Base-by-base conservation (phyloP, 2,797 vertebrate genomes). In the Buphagus erythrorhynchus region DNA sequence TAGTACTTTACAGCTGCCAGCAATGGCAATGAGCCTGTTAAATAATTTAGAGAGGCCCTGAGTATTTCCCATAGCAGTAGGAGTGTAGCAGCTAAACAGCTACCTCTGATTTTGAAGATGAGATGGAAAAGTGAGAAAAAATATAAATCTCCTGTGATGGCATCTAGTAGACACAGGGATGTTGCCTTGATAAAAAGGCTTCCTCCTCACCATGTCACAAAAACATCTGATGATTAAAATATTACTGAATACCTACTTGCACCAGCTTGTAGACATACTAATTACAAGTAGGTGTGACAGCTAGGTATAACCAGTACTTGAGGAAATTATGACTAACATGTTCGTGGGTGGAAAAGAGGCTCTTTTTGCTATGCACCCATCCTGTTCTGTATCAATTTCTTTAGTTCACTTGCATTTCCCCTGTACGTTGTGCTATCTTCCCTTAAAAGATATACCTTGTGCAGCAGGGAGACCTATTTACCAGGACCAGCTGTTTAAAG, bases 291-390 rank as follows among this genome's bases (percentile, higher is more conserved):
- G 71, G 33, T 86, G 36, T 73, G 63, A 66, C 52, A 91, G 77
- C n/a, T 63, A 87, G 59, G 57, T 92, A 36, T 75, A 91, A 59
- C 48, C 29, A 76, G 52, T 52, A 62, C 55, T 38, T 73, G 63
- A 82, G 63, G 36, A 91, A 67, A 76, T 55, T 36, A 43, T 81
- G 62, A 89, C 43, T 92, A 58, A 85, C 2, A 0, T 31, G 21
- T 31, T 75, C 1, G 35, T 86, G 62, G 74, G 71, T 91, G 63
- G 68, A 77, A 72, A 38, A 81, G 49, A 76, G 20, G 16, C 14
- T 4, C 71, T 71, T 86, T 81, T 78, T 55, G 19, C 35, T 5
- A 9, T 55, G 22, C 29, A 31, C 29, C 29, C 21, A 6, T 69
- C 55, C 55, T 86, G 35, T 73, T 92, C 31, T 26, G 16, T 72